These are phyloP conservation scores for Buceros bicornis DNA, from an alignment of 2,797 vertebrate species.

Conservation along the genomic window DNA sequence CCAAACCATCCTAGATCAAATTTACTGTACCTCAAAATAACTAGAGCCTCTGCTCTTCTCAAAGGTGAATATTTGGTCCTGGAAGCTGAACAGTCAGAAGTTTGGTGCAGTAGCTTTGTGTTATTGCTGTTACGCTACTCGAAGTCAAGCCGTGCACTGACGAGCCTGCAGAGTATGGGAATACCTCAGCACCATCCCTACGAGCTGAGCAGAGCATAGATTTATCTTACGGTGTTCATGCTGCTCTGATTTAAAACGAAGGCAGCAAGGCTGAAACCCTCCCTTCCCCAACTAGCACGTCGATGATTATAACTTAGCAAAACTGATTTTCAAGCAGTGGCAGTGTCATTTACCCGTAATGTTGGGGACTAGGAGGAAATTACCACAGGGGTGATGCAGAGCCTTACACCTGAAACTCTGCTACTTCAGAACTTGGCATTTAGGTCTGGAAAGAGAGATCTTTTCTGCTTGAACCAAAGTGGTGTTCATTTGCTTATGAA, in stretches of 20 bases:
- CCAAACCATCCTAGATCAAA: neutral
- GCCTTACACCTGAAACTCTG: neutral
- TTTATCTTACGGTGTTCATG: neutral
- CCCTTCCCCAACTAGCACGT: neutral
- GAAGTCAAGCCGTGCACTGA: neutral
- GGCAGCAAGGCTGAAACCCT: neutral
- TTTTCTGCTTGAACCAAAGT: neutral
- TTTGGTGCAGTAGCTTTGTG: neutral
- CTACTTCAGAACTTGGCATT: neutral
- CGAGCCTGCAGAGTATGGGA: neutral
- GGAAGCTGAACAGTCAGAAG: neutral
- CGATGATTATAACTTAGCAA: neutral
- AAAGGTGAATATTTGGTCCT: neutral
- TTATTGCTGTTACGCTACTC: neutral
- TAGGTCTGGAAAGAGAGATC: neutral
- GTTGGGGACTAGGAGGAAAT: neutral
- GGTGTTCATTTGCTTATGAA: neutral
- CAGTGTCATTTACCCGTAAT: neutral
- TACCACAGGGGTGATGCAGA: neutral
- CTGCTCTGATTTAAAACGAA: neutral
- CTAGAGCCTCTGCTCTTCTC: neutral
- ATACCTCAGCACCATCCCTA: neutral
- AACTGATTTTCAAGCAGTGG: neutral
- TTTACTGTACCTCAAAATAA: neutral
- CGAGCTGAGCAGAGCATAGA: neutral